A percentile compares a stretch with the other conserved stretches of the same genome.
phyloP scores from a whole-genome alignment of 1,140 invertebrate species.

The Temnothorax nylanderi region DNA sequence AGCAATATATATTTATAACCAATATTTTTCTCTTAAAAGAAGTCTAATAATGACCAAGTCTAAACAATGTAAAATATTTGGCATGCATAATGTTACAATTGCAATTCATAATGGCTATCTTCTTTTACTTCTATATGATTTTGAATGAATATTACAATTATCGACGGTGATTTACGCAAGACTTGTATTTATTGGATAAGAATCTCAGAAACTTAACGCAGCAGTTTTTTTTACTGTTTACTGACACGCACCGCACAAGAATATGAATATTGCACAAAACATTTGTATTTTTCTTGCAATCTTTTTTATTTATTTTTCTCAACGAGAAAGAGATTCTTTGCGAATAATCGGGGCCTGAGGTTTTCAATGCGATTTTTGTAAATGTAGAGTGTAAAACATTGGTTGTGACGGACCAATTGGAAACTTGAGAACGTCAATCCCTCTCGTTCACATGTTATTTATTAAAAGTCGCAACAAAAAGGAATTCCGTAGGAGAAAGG shows the following conservation, averaged over 20 bases:
- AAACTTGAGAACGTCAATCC: background rate
- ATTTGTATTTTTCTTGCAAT: background rate
- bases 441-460: background rate
- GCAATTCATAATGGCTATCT: background rate
- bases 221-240: background rate
- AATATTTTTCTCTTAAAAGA: conserved; percentile 18
- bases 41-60: background rate
- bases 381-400: background rate
- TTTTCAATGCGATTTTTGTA: background rate
- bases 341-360: background rate
- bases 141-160: conserved; percentile 6
- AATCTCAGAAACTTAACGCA: background rate
- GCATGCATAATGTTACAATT: background rate
- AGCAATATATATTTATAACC: conserved; percentile 2
- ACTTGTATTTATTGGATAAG: background rate
- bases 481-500: background rate
- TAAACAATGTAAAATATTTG: background rate
- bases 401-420: background rate
- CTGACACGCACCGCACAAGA: conserved; percentile 8
- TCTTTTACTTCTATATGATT: background rate
- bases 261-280: conserved; percentile 36
- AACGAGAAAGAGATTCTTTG: background rate
- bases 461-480: conserved; percentile 2
- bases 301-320: background rate
- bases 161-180: conserved; percentile 20